These are phyloP conservation scores for Trichacis sp. DNA, from an alignment of 2,888 invertebrate species.

Conservation along the genomic window DNA sequence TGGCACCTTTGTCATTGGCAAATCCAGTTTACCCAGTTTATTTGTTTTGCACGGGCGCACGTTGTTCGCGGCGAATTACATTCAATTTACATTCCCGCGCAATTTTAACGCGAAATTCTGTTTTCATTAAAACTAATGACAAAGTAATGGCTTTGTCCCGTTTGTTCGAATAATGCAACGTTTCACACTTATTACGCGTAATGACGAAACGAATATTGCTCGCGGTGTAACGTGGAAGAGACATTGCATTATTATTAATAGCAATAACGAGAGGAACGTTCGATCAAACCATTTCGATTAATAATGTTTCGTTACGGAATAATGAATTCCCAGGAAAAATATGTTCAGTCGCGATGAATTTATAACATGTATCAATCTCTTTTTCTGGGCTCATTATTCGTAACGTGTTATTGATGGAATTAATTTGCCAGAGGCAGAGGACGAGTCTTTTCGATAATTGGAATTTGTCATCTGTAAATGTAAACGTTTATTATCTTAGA, in stretches of 20 bases:
- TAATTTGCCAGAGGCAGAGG: background rate
- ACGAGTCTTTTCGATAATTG: no score
- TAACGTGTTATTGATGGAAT: background rate
- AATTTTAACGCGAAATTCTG: background rate
- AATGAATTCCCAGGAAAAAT: no score
- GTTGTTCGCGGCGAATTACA: background rate
- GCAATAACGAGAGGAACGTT: background rate
- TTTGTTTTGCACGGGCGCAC: background rate
- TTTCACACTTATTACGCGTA: constrained; percentile 1
- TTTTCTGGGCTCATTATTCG: background rate
- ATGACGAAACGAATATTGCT: background rate
- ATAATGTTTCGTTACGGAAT: no score
- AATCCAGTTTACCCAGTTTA: background rate
- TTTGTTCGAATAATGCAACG: background rate
- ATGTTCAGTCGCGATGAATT: background rate
- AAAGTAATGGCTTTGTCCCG: background rate
- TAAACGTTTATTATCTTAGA: no score
- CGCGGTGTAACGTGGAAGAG: background rate
- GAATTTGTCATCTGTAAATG: background rate
- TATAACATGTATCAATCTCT: no score
- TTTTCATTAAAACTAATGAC: background rate
- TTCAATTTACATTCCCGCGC: constrained; percentile 1
- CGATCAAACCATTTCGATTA: no score
- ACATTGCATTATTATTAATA: background rate
- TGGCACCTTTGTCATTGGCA: background rate